Evolutionary conservation across 2,113 vertebrate species (phyloP).

Genomic region (Oncorhynchus mykiss): DNA sequence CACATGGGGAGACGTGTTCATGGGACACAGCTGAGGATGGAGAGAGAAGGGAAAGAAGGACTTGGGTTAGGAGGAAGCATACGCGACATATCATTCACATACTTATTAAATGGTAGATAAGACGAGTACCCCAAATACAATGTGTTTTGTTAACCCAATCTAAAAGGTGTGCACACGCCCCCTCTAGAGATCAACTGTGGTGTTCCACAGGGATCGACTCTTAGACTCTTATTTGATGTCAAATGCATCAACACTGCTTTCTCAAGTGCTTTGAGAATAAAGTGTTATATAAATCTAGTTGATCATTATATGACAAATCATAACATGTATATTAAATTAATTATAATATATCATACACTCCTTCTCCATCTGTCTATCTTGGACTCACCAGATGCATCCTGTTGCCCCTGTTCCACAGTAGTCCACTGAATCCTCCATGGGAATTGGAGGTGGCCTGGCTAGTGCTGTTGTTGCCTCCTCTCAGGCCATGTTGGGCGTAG

Average conservation of each 20-base stretch:
- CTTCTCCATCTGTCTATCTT: too few species aligned
- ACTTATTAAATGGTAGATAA: neutral
- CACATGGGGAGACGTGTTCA: conserved; percentile 90
- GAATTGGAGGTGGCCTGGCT: conserved; percentile 3
- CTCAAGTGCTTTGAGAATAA: too few species aligned
- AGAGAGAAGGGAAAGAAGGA: neutral
- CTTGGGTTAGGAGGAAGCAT: neutral
- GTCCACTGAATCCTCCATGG: conserved; percentile 23
- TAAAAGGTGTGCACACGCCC: too few species aligned
- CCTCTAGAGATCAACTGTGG: neutral
- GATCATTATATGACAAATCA: neutral
- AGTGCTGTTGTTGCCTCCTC: conserved; percentile 8
- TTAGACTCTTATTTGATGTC: too few species aligned
- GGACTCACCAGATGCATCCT: conserved; percentile 89
- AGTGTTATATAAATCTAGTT: neutral
- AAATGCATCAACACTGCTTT: neutral
- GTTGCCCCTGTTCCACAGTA: conserved; percentile 77
- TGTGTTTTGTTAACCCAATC: neutral
- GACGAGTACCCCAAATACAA: neutral
- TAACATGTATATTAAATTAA: neutral
- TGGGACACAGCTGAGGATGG: conserved; percentile 86
- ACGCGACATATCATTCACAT: neutral
- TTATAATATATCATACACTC: conserved; percentile 6
- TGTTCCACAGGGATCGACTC: neutral
- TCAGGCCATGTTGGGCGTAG: conserved; percentile 53